phyloP scores from a whole-genome alignment of 2,888 invertebrate genomes.

The Torymus tubicola region DNA sequence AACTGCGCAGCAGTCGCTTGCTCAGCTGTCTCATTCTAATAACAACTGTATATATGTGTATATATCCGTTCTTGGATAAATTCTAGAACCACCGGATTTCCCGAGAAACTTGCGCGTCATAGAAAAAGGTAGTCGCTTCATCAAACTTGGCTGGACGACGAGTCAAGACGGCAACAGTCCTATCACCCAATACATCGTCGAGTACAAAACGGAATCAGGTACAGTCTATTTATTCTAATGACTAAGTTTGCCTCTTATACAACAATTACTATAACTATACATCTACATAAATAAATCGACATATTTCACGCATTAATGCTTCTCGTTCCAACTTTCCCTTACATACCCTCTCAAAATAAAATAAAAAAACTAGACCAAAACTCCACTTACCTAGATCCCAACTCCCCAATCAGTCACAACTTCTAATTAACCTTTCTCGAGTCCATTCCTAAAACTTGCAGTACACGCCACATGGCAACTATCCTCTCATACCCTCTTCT shows the following conservation, averaged over 20 bases:
- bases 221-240: slow-evolving; percentile 23
- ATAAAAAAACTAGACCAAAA: background rate
- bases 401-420: no score
- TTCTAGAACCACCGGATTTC: slow-evolving; percentile 89
- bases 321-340: no score
- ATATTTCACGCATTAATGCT: no score
- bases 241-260: no score
- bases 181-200: slow-evolving; percentile 91
- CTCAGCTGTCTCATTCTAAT: no score
- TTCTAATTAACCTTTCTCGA: background rate
- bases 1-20: no score
- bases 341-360: background rate
- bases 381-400: background rate
- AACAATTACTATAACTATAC: no score
- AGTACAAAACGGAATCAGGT: slow-evolving; percentile 91
- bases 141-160: slow-evolving; percentile 92
- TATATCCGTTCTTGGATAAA: background rate
- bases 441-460: slow-evolving; percentile 5
- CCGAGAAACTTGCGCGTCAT: slow-evolving; percentile 91
- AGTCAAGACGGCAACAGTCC: slow-evolving; percentile 94
- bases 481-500: slow-evolving; percentile 2
- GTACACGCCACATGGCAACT: background rate
- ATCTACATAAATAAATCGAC: no score
- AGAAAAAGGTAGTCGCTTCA: slow-evolving; percentile 89
- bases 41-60: no score